Base-by-base conservation (phyloP, 1,140 invertebrate genomes). In the Temnothorax longispinosus region DNA sequence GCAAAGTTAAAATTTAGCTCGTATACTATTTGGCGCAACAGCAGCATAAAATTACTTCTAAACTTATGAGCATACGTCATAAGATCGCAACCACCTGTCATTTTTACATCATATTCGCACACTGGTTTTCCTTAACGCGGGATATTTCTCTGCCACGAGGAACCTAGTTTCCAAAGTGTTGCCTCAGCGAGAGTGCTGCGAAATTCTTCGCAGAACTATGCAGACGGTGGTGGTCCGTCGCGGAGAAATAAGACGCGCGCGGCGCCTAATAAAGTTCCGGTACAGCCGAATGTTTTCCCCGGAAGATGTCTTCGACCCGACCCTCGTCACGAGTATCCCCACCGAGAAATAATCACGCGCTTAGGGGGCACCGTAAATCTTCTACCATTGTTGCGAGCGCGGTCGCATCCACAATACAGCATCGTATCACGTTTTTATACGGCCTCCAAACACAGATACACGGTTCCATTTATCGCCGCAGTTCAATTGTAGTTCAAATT, bases 191-290 rank as follows among this genome's bases (percentile, higher is more conserved):
- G 47, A 81, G 80, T 56, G 52, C 54, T 74, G 67, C 80, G 67
- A 74, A 75, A 84, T 84, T 84, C 80, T 84, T 84, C 54, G 54
- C 32, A 32, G 54, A 84, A 84, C 80, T 84, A 84, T 84, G 80
- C 50, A 84, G 80, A 84, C 80, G 69, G 69, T 60, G 80, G 67
- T 60, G 47, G 77, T 54, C 64, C 54, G 54, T 74, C 69, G 44
- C 27, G 54, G 32, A 84, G 69, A 84, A 84, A 84, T 84, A 84
- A 82, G 80, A 74, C 80, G 27, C 21, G 27, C 21, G 21, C 27
- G 67, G 69, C 54, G 80, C 69, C 67, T 84, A 84, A 84, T 84
- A 84, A 84, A 84, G 80, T 84, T 75, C 80, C 80, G 80, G 21
- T 56, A 56, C 21, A 38, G 80, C 69, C 80, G 69, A 84, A 54